These are phyloP conservation scores for Tachina grossa DNA, from an alignment of 2,888 invertebrate genomes.

Conservation along the genomic window DNA sequence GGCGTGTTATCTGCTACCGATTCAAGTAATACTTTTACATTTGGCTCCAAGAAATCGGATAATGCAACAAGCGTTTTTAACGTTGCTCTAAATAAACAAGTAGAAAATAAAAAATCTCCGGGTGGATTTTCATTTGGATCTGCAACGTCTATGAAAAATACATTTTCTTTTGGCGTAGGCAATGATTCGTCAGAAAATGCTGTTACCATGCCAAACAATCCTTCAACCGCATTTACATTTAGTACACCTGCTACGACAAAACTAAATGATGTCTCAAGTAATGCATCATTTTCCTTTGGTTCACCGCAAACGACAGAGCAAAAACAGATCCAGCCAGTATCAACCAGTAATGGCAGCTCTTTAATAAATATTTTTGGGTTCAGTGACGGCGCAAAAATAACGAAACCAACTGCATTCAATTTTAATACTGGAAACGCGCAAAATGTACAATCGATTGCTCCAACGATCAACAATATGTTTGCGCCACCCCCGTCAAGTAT, in stretches of 20 bases:
- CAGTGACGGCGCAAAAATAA: conserved; percentile 43
- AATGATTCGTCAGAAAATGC: conserved; percentile 25
- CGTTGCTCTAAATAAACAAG: conserved; percentile 67
- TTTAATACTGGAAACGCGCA: conserved; percentile 71
- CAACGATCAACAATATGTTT: conserved; percentile 74
- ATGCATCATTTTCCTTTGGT: conserved; percentile 75
- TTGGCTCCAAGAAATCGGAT: conserved; percentile 66
- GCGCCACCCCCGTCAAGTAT: conserved; percentile 69
- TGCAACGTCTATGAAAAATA: conserved; percentile 7
- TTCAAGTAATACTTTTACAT: conserved; percentile 73
- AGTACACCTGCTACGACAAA: conserved; percentile 62
- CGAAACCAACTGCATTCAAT: conserved; percentile 70
- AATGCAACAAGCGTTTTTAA: conserved; percentile 74
- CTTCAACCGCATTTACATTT: conserved; percentile 74
- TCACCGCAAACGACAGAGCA: conserved; percentile 29
- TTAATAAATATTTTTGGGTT: conserved; percentile 72
- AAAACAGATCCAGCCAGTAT: conserved; percentile 4
- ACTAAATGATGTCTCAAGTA: conserved; percentile 45
- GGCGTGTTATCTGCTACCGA: conserved; percentile 2
- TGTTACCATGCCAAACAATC: conserved; percentile 27
- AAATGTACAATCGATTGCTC: conserved; percentile 39
- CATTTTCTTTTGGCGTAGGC: conserved; percentile 71
- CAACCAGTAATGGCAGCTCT: conserved; percentile 16
- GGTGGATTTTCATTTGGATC: conserved; percentile 74
- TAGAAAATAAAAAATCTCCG: conserved; percentile 52